Base-by-base conservation (phyloP, 2,113 vertebrate genomes). In the Struthio camelus region DNA sequence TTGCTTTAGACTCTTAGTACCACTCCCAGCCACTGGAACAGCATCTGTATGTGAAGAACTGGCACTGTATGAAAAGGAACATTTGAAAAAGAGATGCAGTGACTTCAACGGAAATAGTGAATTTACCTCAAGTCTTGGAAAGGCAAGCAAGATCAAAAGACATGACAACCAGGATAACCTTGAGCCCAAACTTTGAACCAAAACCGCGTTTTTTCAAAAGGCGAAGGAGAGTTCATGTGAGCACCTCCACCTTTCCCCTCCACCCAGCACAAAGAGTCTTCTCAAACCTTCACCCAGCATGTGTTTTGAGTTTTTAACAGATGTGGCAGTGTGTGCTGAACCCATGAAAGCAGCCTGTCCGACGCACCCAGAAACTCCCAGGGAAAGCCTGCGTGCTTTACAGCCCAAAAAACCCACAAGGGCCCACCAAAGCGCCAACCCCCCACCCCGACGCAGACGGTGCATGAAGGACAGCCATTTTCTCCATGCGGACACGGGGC, bases 341-440 rank as follows among this genome's bases (percentile, higher is more conserved):
- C 65, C 46, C 13, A 0, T 12, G 18, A 2, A 8, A 30, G 50
- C 11, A 3, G 30, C 22, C 61, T 44, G 32, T 15, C 34, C 66
- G 5, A 22, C 28, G 28, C 77, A 42, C 34, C 10, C 3, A 6
- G 59, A 58, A 48, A 70, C 9, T 10, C 64, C 64, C 42, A 0
- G 0, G 59, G 76, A 71, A 79, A 78, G 69, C 48, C 61, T 72
- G 20, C 7, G 4, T 3, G 15, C 32, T 11, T 50, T 10, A n/a
- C 16, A 18, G 58, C 20, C 34, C 9, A 4, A 30, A 51, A 32
- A 59, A 51, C 53, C n/a, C 27, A 61, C 36, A 51, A 30, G 0
- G 4, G 15, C 53, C 44, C 15, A 51, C 28, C 6, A 0, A 30
- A 46, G 36, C 2, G 0, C 53, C 9, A 0, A 71, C 42, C 11